Evolutionary conservation across 2,113 vertebrate genomes (phyloP).

Genomic region (Bos indicus): DNA sequence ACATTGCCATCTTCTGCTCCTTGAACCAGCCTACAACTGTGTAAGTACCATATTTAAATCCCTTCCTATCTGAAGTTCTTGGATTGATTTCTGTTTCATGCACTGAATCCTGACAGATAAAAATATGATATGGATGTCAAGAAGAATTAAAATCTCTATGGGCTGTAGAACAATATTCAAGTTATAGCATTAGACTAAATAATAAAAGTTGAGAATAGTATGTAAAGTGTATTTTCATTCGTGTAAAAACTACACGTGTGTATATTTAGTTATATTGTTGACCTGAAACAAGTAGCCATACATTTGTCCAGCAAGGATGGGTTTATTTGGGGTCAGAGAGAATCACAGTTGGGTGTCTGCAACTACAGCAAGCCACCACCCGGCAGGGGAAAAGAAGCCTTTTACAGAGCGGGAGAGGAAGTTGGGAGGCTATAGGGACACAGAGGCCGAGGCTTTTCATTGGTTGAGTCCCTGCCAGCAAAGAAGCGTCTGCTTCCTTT

Average conservation of each 20-base stretch:
- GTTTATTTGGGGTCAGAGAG: neutral
- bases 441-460: neutral
- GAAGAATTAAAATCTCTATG: neutral
- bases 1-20: neutral
- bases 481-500: neutral
- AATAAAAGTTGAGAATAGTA: neutral
- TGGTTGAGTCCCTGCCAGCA: neutral
- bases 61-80: neutral
- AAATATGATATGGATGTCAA: neutral
- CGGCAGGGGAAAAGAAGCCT: neutral
- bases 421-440: neutral
- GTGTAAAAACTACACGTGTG: neutral
- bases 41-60: conserved; percentile 23
- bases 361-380: neutral
- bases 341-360: neutral
- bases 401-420: neutral
- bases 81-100: neutral
- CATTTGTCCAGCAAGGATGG: neutral
- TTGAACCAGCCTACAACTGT: neutral
- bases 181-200: neutral
- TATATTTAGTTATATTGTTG: neutral
- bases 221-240: neutral
- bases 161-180: neutral
- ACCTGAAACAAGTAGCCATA: neutral
- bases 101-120: neutral